These are phyloP conservation scores for Salvelinus namaycush DNA, from an alignment of 2,113 vertebrate genomes.

Conservation along the genomic window DNA sequence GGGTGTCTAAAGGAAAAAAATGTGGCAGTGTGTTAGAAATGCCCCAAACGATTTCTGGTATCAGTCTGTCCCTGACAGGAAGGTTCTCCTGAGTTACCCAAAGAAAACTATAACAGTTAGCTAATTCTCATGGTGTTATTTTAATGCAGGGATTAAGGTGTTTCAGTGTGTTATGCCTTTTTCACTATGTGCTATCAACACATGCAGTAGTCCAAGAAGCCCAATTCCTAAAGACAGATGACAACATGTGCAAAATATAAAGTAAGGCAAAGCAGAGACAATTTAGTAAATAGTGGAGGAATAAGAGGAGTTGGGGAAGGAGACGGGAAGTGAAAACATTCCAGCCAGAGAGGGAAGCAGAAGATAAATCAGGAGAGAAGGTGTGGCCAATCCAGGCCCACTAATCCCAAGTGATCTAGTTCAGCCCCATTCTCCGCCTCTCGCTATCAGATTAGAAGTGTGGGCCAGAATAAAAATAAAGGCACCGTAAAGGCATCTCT, in stretches of 20 bases:
- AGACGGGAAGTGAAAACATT: conserved; percentile 9
- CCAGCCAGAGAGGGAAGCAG: conserved; percentile 1
- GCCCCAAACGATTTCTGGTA: too few species aligned
- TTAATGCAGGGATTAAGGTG: not conserved
- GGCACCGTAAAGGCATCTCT: not conserved
- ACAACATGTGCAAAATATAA: not conserved
- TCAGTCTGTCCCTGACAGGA: too few species aligned
- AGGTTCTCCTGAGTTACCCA: too few species aligned
- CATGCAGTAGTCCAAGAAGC: not conserved
- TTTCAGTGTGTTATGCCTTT: not conserved
- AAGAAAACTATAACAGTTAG: too few species aligned
- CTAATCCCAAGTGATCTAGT: conserved; percentile 72
- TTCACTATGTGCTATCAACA: not conserved
- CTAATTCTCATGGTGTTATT: not conserved
- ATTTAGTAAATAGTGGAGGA: not conserved
- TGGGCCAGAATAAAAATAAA: not conserved
- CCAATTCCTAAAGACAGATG: not conserved
- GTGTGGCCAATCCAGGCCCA: conserved; percentile 23
- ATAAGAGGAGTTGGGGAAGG: not conserved
- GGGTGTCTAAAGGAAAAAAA: too few species aligned
- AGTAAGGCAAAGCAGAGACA: not conserved
- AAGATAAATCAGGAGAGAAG: not conserved
- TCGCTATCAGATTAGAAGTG: conserved; percentile 46
- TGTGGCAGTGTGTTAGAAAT: too few species aligned
- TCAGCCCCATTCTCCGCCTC: conserved; percentile 33